A percentile compares a stretch with the other conserved stretches of the same genome.
Conservation (phyloP, 2,888 invertebrate species). For the Pheosia tremula region DNA sequence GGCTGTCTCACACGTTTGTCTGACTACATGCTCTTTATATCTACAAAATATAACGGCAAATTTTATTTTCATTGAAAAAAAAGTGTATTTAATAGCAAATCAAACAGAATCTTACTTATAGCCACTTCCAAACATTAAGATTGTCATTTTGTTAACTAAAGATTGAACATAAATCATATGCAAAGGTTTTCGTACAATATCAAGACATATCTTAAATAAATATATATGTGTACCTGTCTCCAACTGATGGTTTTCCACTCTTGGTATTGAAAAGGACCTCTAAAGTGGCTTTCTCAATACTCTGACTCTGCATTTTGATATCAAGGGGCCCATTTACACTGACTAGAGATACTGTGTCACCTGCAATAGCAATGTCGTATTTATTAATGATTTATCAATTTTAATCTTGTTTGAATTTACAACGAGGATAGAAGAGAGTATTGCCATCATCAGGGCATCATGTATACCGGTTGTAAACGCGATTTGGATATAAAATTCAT, state of each 20-base stretch:
- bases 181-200: background rate
- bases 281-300: constrained; percentile 90
- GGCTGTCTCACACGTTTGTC: constrained; percentile 90
- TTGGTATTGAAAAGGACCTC: constrained; percentile 92
- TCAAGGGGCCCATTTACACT: constrained; percentile 94
- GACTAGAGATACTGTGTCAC: constrained; percentile 90
- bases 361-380: constrained; percentile 76
- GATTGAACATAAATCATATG: too few relatives aligned
- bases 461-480: background rate
- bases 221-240: constrained; percentile 57
- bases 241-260: constrained; percentile 87
- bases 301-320: constrained; percentile 89
- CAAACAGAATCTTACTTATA: too few relatives aligned
- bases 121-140: too few relatives aligned
- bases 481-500: background rate
- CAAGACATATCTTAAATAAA: background rate
- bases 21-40: constrained; percentile 89
- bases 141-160: too few relatives aligned
- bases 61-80: too few relatives aligned
- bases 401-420: background rate
- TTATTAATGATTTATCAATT: background rate
- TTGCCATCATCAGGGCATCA: background rate
- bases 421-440: background rate
- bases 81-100: too few relatives aligned
- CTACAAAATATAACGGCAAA: constrained; percentile 58